Conservation (phyloP, 2,888 invertebrate genomes). For the Ichneumon xanthorius region DNA sequence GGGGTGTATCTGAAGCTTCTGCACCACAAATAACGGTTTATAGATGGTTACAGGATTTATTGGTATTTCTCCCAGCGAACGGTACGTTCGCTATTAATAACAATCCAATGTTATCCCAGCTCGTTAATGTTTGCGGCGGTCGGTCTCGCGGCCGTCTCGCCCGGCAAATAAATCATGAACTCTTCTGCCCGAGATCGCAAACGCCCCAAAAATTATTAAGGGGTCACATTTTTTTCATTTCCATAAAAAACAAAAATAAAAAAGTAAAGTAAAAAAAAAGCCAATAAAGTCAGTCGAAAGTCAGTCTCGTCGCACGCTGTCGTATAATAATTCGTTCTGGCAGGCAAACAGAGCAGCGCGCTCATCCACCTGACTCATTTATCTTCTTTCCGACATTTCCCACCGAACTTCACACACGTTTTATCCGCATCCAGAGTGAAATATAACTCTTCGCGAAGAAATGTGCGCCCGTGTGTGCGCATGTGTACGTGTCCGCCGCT, state of each 20-base stretch:
- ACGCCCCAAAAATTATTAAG: neutral
- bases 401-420: slow-evolving; percentile 69
- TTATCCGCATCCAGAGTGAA: slow-evolving; percentile 67
- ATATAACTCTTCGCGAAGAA: slow-evolving; percentile 60
- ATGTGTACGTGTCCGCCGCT: slow-evolving; percentile 29
- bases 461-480: slow-evolving; percentile 21
- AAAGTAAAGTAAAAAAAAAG: slow-evolving; percentile 36
- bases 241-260: neutral
- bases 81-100: neutral
- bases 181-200: neutral
- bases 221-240: neutral
- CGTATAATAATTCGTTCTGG: slow-evolving; percentile 66
- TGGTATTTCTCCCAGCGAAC: slow-evolving; percentile 3
- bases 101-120: neutral
- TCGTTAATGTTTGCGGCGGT: neutral
- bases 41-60: slow-evolving; percentile 16
- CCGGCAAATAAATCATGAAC: neutral
- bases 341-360: slow-evolving; percentile 66
- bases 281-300: slow-evolving; percentile 63
- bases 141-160: neutral
- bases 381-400: slow-evolving; percentile 69
- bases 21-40: neutral
- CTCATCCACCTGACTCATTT: slow-evolving; percentile 71
- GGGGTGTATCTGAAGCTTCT: neutral
- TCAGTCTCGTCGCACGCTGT: slow-evolving; percentile 65